Evolutionary conservation across 2,113 vertebrate genomes (phyloP), one percentile per base, ranked within the genome.

Genomic region (Gallinago media): DNA sequence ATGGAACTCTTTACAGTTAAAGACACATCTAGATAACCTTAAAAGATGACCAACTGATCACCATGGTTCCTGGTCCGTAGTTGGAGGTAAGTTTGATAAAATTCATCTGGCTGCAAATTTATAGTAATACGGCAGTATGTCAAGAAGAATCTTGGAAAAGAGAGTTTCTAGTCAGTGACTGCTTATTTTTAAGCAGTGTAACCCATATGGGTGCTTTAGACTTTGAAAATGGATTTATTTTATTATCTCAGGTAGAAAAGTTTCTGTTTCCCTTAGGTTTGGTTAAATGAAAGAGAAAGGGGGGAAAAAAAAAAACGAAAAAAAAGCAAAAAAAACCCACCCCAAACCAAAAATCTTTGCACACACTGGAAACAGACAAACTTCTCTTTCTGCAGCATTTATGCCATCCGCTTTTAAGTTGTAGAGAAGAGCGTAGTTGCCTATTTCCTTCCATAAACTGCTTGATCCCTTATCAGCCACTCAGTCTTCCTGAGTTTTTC

Each of bases 241-340:
- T n/a, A 40, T 38, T 20, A 75, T 72, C 18, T 76, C 23, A 26
- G 7, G 23, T 49, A 63, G 46, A 82, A 75, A 81, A n/a, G 3
- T 49, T 56, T 83, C 8, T 61, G 6, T 44, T 44, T 86, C 36
- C 17, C 26, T 70, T 65, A 11, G 3, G 10, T 65, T 87, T 34
- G 2, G 5, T 85, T 54, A 32, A 59, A 56, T 61, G 22, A 46
- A 15, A n/a, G 14, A 70, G 22, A 61, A 15, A n/a, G 11, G 2
- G 17, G 3, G 19, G 22, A 34, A 15, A 42, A 11, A 11, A 5
- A 11, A 11, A 5, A 9, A 17, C 6, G 1, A 52, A 20, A 38
- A 38, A 38, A 38, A 38, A 38, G 38, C 38, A 38, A 38, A 38
- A 38, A 42, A 42, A 42, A 0, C 4, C 5, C 16, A 63, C 22